A percentile compares a stretch with the other conserved stretches of the same genome.
Evolutionary conservation across 2,888 invertebrate genomes (phyloP).

Genomic region (Nemotelus nigrinus): DNA sequence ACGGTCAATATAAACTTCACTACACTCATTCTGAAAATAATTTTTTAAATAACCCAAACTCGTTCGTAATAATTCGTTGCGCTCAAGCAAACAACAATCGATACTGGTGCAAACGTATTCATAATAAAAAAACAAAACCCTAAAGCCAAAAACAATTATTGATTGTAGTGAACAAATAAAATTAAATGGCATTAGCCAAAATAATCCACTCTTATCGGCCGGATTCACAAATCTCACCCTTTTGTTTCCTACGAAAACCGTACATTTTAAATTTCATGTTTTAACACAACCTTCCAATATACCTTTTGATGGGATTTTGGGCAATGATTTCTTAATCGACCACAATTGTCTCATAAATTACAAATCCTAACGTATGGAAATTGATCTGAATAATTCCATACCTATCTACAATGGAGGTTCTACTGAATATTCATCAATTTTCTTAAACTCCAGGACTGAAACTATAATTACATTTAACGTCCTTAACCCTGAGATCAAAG

Average conservation of each 20-base stretch:
- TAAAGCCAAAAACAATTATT: too few species aligned
- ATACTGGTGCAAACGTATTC: too few species aligned
- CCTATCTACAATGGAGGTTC: background rate
- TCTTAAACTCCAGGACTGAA: background rate
- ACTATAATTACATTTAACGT: background rate
- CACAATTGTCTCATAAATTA: constrained; percentile 3
- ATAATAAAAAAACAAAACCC: too few species aligned
- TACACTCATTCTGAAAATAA: too few species aligned
- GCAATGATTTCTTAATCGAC: constrained; percentile 17
- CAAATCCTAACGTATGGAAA: background rate
- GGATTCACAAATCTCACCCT: background rate
- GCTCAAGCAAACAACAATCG: too few species aligned
- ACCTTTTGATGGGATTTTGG: constrained; percentile 8
- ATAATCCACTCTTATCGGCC: background rate
- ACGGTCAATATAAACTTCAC: too few species aligned
- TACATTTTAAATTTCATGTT: constrained; percentile 3
- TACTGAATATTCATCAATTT: background rate
- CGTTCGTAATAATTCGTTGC: too few species aligned
- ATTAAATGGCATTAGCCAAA: background rate
- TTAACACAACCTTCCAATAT: background rate
- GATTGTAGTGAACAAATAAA: background rate
- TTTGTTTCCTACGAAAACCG: background rate
- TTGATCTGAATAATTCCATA: background rate
- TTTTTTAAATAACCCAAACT: too few species aligned
- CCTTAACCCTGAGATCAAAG: background rate